Evolutionary conservation across 2,797 vertebrate genomes (phyloP).

Genomic region (Fundulus diaphanus): DNA sequence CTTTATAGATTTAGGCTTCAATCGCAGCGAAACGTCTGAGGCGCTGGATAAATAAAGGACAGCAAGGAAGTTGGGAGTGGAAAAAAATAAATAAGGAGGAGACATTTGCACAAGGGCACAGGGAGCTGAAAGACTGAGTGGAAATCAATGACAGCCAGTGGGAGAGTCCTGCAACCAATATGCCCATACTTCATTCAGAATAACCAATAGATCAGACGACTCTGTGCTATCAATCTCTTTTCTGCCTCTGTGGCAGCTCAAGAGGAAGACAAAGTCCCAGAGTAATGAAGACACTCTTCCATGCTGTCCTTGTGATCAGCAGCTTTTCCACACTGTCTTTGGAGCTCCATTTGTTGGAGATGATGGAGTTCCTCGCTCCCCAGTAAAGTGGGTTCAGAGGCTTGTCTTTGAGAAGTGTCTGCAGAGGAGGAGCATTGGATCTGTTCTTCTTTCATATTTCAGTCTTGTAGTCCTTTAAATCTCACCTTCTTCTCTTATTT

Average conservation of each 20-base stretch:
- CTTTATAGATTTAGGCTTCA: constrained; percentile 28
- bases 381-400: constrained; percentile 3
- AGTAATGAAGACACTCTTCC: constrained; percentile 49
- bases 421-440: background rate
- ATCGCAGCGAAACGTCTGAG: constrained; percentile 19
- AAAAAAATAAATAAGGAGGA: constrained; percentile 18
- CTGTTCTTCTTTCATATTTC: background rate
- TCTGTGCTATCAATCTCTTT: constrained; percentile 77
- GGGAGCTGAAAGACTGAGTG: constrained; percentile 65
- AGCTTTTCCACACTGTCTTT: background rate
- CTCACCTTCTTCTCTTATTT: background rate
- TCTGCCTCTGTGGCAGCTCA: constrained; percentile 43
- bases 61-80: constrained; percentile 20
- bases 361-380: constrained; percentile 16
- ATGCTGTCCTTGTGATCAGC: constrained; percentile 8
- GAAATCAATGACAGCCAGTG: constrained; percentile 79
- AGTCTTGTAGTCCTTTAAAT: background rate
- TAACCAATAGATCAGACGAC: constrained; percentile 77
- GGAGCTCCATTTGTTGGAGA: constrained; percentile 8
- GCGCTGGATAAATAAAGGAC: constrained; percentile 40
- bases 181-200: constrained; percentile 79
- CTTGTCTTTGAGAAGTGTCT: background rate
- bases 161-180: constrained; percentile 68
- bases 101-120: constrained; percentile 69
- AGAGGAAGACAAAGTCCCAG: constrained; percentile 41